phyloP scores from a whole-genome alignment of 2,888 invertebrate genomes.

The Hartigia nigra region DNA sequence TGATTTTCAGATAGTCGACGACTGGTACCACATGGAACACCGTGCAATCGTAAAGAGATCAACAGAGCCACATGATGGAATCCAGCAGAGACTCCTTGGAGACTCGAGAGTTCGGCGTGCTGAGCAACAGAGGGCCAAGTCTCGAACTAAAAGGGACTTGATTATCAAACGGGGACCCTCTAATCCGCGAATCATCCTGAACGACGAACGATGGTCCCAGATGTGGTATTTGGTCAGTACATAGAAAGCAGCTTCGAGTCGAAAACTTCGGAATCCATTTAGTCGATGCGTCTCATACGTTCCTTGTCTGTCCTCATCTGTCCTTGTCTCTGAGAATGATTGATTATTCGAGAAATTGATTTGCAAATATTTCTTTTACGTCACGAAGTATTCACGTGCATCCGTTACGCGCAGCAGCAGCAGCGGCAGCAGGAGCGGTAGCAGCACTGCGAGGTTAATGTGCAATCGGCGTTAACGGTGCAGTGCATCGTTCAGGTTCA shows the following conservation, averaged over 20 bases:
- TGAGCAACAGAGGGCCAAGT: conserved; percentile 83
- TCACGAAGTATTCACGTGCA: neutral
- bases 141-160: conserved; percentile 84
- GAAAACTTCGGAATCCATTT: neutral
- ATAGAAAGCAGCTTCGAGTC: neutral
- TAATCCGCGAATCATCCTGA: conserved; percentile 67
- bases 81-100: conserved; percentile 76
- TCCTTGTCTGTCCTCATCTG: too few relatives aligned
- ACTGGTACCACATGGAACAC: conserved; percentile 89
- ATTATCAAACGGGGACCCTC: conserved; percentile 60
- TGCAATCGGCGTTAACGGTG: neutral
- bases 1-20: conserved; percentile 82
- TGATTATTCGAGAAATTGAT: too few relatives aligned
- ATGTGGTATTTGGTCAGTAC: conserved; percentile 97
- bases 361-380: too few relatives aligned
- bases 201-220: conserved; percentile 92
- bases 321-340: neutral
- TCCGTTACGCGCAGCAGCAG: neutral
- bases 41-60: conserved; percentile 83
- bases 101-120: conserved; percentile 86
- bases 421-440: too few relatives aligned
- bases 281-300: too few relatives aligned
- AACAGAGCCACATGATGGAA: conserved; percentile 74
- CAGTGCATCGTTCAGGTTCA: neutral
- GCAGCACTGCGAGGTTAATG: neutral